phyloP scores from a whole-genome alignment of 2,888 invertebrate species.

The Hypena proboscidalis region DNA sequence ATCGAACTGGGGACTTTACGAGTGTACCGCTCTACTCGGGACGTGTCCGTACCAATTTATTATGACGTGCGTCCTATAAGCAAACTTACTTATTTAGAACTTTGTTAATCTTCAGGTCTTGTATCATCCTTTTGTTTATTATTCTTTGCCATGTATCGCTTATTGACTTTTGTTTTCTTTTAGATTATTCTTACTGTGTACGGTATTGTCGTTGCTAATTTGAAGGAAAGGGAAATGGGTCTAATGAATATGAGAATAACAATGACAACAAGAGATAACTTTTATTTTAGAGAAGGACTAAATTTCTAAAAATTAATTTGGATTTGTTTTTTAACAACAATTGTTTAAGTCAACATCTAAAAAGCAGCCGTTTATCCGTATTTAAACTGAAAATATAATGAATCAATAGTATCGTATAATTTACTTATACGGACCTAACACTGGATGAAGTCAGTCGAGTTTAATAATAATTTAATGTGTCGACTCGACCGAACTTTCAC shows the following conservation, averaged over 20 bases:
- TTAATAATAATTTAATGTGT: constrained; percentile 72
- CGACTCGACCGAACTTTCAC: constrained; percentile 58
- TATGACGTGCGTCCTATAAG: constrained; percentile 49
- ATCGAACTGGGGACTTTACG: constrained; percentile 69
- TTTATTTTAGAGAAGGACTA: too few species aligned
- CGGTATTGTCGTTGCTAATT: constrained; percentile 6
- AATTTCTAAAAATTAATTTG: too few species aligned
- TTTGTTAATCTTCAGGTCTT: constrained; percentile 46
- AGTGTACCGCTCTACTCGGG: constrained; percentile 56
- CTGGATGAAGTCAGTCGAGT: constrained; percentile 37
- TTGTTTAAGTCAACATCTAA: too few species aligned
- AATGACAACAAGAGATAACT: too few species aligned
- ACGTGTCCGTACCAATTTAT: constrained; percentile 56
- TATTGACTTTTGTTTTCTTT: constrained; percentile 34
- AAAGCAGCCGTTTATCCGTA: too few species aligned
- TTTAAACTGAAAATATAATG: not conserved
- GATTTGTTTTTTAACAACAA: too few species aligned
- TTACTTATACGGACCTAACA: not conserved
- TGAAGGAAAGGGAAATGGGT: not conserved
- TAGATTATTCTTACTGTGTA: constrained; percentile 6
- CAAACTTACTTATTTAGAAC: constrained; percentile 53
- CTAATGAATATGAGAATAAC: constrained; percentile 2
- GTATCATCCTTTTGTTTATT: constrained; percentile 44
- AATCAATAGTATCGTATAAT: constrained; percentile 4
- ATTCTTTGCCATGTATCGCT: constrained; percentile 27